These are phyloP conservation scores for Heterochromis multidens DNA, from an alignment of 2,113 vertebrate genomes.

Conservation along the genomic window DNA sequence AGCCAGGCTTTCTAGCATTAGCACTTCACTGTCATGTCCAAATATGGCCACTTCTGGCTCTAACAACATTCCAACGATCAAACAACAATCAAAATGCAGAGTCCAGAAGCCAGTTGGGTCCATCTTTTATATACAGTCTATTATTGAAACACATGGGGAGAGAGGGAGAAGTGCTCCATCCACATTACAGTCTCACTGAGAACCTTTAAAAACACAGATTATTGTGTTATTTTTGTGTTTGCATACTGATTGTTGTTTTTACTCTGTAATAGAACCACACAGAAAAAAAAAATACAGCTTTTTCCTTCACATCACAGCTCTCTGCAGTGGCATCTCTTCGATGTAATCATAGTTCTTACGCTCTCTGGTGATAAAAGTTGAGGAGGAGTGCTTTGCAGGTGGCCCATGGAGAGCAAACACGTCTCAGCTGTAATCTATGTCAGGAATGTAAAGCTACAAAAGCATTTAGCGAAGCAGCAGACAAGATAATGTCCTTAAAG, in stretches of 20 bases:
- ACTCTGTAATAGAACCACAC: not conserved
- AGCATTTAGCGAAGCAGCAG: not conserved
- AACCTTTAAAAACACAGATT: not conserved
- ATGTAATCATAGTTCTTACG: accelerated
- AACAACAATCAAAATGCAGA: not conserved
- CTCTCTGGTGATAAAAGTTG: not conserved
- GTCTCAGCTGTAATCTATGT: not conserved
- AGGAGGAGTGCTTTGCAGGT: not conserved
- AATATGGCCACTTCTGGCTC: not conserved
- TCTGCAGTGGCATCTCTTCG: not conserved
- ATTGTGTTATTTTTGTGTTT: not conserved
- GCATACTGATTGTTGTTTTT: not conserved
- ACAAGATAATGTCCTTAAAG: not conserved
- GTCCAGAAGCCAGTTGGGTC: not conserved
- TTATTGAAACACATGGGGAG: not conserved
- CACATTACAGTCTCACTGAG: not conserved
- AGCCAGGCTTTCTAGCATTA: not conserved
- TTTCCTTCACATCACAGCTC: not conserved
- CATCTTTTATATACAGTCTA: not conserved
- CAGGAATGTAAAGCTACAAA: not conserved
- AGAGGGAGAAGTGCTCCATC: too few relatives aligned
- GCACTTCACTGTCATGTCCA: not conserved
- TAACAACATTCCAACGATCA: accelerated
- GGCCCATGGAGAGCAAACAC: not conserved
- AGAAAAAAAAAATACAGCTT: not conserved